These are phyloP conservation scores for Campaea margaritaria DNA, from an alignment of 2,888 invertebrate genomes.

Conservation along the genomic window DNA sequence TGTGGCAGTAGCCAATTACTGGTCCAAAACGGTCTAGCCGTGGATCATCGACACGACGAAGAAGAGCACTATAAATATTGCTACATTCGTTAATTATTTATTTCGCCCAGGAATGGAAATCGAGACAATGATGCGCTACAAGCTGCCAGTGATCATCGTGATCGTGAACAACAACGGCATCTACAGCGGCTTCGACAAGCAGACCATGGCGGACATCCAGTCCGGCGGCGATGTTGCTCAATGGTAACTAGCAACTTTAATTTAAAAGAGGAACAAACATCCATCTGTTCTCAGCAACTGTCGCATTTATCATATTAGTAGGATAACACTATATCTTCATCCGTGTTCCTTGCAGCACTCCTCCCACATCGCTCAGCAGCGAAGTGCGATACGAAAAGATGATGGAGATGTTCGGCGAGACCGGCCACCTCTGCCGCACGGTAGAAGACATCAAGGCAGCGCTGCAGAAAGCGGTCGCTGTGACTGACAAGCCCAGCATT, in stretches of 20 bases:
- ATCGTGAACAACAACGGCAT: slow-evolving; percentile 99
- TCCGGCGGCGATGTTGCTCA: slow-evolving; percentile 89
- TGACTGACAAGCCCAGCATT: slow-evolving; percentile 91
- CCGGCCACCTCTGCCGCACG: slow-evolving; percentile 92
- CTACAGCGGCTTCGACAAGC: slow-evolving; percentile 93
- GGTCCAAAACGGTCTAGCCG: no score
- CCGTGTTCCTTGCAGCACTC: slow-evolving; percentile 85
- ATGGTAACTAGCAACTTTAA: slow-evolving; percentile 83
- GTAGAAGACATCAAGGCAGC: slow-evolving; percentile 91
- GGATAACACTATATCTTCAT: background rate
- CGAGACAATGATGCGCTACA: slow-evolving; percentile 98
- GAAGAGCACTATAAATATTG: no score
- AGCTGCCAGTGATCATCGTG: slow-evolving; percentile 94
- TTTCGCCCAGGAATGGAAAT: slow-evolving; percentile 94
- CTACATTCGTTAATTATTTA: slow-evolving; percentile 18
- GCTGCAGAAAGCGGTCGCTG: slow-evolving; percentile 87
- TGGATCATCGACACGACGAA: no score
- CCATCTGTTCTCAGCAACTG: no score
- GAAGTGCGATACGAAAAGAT: slow-evolving; percentile 95
- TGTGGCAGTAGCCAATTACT: no score
- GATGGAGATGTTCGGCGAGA: slow-evolving; percentile 93
- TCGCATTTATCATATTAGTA: background rate
- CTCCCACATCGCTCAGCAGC: slow-evolving; percentile 92
- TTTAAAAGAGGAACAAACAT: no score
- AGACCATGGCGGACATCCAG: slow-evolving; percentile 89